Conservation (phyloP, 2,113 vertebrate species). For the Ochotona princeps region DNA sequence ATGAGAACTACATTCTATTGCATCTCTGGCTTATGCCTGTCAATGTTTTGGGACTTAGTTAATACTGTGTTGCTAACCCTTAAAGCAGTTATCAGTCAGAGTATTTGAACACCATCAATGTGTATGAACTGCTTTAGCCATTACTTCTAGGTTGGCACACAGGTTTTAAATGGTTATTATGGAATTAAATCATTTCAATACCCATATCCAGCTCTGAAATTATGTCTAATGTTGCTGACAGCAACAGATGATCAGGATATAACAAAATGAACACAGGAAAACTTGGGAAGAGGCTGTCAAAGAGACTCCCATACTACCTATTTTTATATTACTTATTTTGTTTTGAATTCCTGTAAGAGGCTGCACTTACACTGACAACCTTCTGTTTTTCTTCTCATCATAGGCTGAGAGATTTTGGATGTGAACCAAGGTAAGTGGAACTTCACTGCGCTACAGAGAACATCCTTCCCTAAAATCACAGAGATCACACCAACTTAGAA, state of each 20-base stretch:
- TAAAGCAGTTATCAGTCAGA: not conserved
- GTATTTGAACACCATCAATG: not conserved
- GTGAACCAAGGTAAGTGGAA: constrained; percentile 5
- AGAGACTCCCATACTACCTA: not conserved
- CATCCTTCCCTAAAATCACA: not conserved
- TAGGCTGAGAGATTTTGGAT: constrained; percentile 32
- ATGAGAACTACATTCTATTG: not conserved
- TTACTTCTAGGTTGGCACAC: not conserved
- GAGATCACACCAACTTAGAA: not conserved
- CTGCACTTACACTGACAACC: not conserved
- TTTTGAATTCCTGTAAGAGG: not conserved
- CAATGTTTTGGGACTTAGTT: not conserved
- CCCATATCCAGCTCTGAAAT: not conserved
- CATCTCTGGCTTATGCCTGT: not conserved
- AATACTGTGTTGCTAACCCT: not conserved
- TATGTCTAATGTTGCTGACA: not conserved
- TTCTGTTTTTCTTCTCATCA: constrained; percentile 7
- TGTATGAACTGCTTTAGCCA: not conserved
- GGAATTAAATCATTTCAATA: not conserved
- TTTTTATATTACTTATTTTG: not conserved
- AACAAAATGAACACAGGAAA: not conserved
- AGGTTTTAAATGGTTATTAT: not conserved
- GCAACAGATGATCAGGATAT: not conserved
- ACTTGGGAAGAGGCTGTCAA: not conserved
- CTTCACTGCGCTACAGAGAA: not conserved